A percentile compares a stretch with the other conserved stretches of the same genome.
phyloP scores from a whole-genome alignment of 2,888 invertebrate species.

The Archips crataeganus region DNA sequence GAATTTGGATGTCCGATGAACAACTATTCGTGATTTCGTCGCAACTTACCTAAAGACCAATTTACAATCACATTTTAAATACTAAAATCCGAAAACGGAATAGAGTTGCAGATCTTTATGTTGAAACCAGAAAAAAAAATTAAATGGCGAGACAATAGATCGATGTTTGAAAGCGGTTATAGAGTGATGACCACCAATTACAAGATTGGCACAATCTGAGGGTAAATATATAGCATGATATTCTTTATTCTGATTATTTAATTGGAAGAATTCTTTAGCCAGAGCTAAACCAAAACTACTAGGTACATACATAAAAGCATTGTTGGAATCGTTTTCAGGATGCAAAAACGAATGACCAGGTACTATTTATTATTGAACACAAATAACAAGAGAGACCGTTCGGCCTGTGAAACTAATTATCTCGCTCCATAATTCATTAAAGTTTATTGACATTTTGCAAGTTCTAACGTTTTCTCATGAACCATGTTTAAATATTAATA shows the following conservation, averaged over 20 bases:
- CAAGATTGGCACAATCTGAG: too few relatives aligned
- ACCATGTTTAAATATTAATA: neutral
- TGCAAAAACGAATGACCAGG: neutral
- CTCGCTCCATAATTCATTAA: neutral
- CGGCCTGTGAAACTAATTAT: neutral
- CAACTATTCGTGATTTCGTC: neutral
- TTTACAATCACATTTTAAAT: neutral
- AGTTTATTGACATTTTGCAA: conserved; percentile 1
- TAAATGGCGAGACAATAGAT: neutral
- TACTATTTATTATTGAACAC: neutral
- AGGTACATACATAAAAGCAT: too few relatives aligned
- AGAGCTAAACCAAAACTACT: too few relatives aligned
- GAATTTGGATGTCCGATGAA: neutral
- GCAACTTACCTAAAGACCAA: neutral
- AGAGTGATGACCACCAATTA: too few relatives aligned
- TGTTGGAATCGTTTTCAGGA: too few relatives aligned
- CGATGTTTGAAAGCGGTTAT: too few relatives aligned
- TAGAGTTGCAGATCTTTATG: neutral
- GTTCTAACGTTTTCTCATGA: neutral
- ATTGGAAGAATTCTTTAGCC: too few relatives aligned
- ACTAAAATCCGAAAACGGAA: neutral
- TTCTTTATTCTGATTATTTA: too few relatives aligned
- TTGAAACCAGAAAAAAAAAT: neutral
- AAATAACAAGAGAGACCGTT: neutral
- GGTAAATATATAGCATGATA: too few relatives aligned